These are phyloP conservation scores for Pseudomyrmex pallidus DNA, from an alignment of 1,140 invertebrate genomes.

Conservation along the genomic window DNA sequence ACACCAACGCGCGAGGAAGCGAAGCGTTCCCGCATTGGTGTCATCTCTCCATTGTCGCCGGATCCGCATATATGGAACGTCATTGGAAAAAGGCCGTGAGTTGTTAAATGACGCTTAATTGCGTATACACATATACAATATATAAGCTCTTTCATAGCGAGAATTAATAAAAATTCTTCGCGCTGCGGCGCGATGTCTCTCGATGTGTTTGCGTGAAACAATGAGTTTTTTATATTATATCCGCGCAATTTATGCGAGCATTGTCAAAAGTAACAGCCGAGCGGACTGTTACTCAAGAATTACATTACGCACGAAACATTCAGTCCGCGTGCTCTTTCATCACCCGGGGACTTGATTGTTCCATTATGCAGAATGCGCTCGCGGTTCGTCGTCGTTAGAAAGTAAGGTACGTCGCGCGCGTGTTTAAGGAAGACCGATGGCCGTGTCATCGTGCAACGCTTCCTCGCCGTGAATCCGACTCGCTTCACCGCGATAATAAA, in stretches of 20 bases:
- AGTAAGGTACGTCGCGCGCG: constrained; percentile 43
- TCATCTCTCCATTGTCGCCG: constrained; percentile 60
- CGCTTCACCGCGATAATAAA: constrained; percentile 26
- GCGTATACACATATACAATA: constrained; percentile 11
- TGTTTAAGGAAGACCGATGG: constrained; percentile 56
- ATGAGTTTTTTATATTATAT: neutral
- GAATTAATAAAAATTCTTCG: no score
- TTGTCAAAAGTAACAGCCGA: constrained; percentile 33
- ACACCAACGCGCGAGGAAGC: constrained; percentile 4
- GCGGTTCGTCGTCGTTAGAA: constrained; percentile 66
- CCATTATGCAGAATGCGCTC: constrained; percentile 59
- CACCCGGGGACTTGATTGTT: constrained; percentile 65
- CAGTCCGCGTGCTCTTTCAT: constrained; percentile 60
- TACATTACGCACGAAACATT: constrained; percentile 34
- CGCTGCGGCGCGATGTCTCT: no score
- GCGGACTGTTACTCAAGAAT: constrained; percentile 65
- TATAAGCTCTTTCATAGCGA: neutral
- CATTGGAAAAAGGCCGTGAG: constrained; percentile 75
- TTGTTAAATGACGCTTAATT: constrained; percentile 69
- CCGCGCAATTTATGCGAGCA: neutral
- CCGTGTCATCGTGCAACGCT: constrained; percentile 61
- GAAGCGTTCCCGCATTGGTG: constrained; percentile 37
- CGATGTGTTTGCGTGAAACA: no score
- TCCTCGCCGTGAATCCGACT: constrained; percentile 39
- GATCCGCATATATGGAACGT: constrained; percentile 48